A percentile compares a stretch with the other conserved stretches of the same genome.
phyloP scores from a whole-genome alignment of 2,888 invertebrate species.

The Operophtera brumata region DNA sequence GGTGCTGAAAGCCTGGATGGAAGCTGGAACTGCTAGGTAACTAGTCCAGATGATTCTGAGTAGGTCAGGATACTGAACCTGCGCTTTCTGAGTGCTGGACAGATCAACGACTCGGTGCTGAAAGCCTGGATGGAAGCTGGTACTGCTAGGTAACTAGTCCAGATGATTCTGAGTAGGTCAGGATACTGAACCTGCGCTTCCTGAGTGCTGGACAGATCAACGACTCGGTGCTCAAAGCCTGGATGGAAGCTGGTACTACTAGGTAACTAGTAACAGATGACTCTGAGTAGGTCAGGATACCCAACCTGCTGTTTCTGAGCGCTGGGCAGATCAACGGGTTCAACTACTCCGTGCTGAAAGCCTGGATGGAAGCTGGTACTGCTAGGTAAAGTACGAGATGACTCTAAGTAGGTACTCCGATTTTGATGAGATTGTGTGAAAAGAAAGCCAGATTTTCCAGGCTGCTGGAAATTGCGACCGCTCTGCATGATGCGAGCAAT shows the following conservation, averaged over 20 bases:
- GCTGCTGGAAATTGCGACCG: too few relatives aligned
- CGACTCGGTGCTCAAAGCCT: conserved; percentile 95
- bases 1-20: conserved; percentile 95
- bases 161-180: conserved; percentile 28
- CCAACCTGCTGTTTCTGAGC: conserved; percentile 91
- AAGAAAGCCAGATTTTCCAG: too few relatives aligned
- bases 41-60: too few relatives aligned
- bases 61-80: conserved; percentile 91
- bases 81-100: conserved; percentile 95
- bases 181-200: conserved; percentile 92
- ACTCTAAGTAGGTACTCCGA: too few relatives aligned
- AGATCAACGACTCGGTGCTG: conserved; percentile 96
- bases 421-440: too few relatives aligned
- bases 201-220: conserved; percentile 97
- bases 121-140: conserved; percentile 96
- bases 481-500: too few relatives aligned
- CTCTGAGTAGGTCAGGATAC: too few relatives aligned
- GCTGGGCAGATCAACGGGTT: conserved; percentile 99
- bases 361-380: conserved; percentile 94
- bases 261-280: conserved; percentile 72
- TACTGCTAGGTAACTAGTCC: conserved; percentile 81
- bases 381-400: conserved; percentile 69
- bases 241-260: conserved; percentile 92
- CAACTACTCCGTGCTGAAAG: conserved; percentile 95
- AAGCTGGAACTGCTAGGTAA: conserved; percentile 88